Conservation (phyloP, 2,113 vertebrate species). For the Pangasianodon gigas region DNA sequence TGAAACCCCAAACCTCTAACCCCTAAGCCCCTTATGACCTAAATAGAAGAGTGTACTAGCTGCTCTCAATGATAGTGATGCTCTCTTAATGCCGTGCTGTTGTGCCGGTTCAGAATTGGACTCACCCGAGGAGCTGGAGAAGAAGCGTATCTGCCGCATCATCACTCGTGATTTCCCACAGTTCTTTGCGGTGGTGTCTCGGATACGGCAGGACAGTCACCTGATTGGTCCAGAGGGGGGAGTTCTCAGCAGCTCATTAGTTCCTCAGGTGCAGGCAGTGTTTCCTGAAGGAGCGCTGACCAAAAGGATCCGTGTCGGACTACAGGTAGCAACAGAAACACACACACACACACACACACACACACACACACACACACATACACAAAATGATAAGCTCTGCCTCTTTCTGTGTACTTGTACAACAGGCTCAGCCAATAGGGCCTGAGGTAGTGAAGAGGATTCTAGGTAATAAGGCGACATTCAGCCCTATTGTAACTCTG, state of each 20-base stretch:
- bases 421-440: slow-evolving; percentile 90
- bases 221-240: slow-evolving; percentile 96
- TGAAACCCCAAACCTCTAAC: not conserved
- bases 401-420: not conserved
- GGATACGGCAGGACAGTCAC: slow-evolving; percentile 96
- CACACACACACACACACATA: not conserved
- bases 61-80: not conserved
- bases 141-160: slow-evolving; percentile 95
- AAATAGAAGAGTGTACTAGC: not conserved
- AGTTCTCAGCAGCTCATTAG: slow-evolving; percentile 91
- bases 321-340: slow-evolving; percentile 79
- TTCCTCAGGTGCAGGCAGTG: slow-evolving; percentile 92
- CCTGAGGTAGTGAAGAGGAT: slow-evolving; percentile 88
- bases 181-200: slow-evolving; percentile 96
- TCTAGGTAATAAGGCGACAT: slow-evolving; percentile 94
- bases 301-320: slow-evolving; percentile 92
- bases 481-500: slow-evolving; percentile 93
- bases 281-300: slow-evolving; percentile 96
- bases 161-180: slow-evolving; percentile 97
- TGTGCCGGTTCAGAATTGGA: slow-evolving; percentile 80
- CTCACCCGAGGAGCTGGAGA: slow-evolving; percentile 91
- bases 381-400: not conserved
- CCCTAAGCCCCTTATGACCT: not conserved
- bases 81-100: not conserved
- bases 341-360: slow-evolving; percentile 14